Evolutionary conservation across 35 echinoderm and acorn worm species (phyloP).

Genomic region (Patiria miniata): DNA sequence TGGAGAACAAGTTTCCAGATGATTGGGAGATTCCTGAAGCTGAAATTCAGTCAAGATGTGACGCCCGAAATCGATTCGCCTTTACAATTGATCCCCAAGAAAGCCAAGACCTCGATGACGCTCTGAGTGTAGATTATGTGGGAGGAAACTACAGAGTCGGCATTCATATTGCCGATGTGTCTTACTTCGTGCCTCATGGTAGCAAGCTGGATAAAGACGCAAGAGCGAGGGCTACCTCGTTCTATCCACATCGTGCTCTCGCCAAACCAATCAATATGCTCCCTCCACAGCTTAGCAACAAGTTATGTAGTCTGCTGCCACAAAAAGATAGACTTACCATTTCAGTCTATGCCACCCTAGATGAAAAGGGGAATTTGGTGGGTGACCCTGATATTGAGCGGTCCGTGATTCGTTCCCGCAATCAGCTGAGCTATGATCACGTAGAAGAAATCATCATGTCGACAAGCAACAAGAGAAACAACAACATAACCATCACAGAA

Average conservation of each 20-base stretch:
- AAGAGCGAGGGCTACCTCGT: slow-evolving; percentile 9
- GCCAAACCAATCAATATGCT: slow-evolving; percentile 75
- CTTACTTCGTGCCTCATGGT: slow-evolving; percentile 23
- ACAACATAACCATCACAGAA: not conserved
- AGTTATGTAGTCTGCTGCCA: slow-evolving; percentile 61
- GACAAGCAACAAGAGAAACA: not conserved
- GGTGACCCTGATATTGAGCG: slow-evolving; percentile 3
- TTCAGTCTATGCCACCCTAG: slow-evolving; percentile 58
- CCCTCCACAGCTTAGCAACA: slow-evolving; percentile 56
- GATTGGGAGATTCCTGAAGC: slow-evolving; percentile 72
- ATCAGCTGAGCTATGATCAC: slow-evolving; percentile 58
- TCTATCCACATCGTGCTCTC: not conserved
- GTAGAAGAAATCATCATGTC: slow-evolving; percentile 49
- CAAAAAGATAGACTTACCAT: slow-evolving; percentile 51
- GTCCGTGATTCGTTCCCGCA: slow-evolving; percentile 53
- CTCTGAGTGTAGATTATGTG: slow-evolving; percentile 19
- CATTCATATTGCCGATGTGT: slow-evolving; percentile 60
- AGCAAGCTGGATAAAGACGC: slow-evolving; percentile 17
- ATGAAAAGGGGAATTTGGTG: slow-evolving; percentile 40
- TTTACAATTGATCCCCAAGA: slow-evolving; percentile 43
- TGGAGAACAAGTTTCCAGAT: slow-evolving; percentile 40
- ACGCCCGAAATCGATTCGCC: not conserved
- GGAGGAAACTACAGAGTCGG: slow-evolving; percentile 18
- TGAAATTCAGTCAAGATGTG: slow-evolving; percentile 44
- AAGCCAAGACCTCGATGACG: slow-evolving; percentile 42